Percentiles rank a stretch among this genome's conserved stretches.
These are phyloP conservation scores for Halcyon malimbica DNA, from an alignment of 2,113 vertebrate genomes.

Conservation along the genomic window DNA sequence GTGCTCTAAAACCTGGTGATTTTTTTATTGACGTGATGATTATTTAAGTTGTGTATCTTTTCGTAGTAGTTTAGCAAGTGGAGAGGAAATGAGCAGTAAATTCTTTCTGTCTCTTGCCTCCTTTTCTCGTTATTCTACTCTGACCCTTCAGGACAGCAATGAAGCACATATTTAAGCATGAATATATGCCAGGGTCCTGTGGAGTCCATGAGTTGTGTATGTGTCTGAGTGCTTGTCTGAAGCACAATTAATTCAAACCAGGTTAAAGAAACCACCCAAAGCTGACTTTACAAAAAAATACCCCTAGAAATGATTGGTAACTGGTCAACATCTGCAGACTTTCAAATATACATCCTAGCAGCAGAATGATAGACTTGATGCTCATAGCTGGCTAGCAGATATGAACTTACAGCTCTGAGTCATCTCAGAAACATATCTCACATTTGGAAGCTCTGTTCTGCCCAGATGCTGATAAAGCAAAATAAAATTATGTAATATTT, in stretches of 20 bases:
- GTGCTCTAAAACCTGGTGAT: background rate
- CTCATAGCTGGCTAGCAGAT: background rate
- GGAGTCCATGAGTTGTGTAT: background rate
- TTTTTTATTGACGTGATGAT: background rate
- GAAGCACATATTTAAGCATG: background rate
- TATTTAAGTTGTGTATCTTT: background rate
- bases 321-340: background rate
- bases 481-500: background rate
- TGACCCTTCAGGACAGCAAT: background rate
- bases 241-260: background rate
- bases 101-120: background rate
- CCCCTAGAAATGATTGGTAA: background rate
- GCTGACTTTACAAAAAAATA: background rate
- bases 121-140: background rate
- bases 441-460: background rate
- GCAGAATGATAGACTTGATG: background rate
- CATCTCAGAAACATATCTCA: background rate
- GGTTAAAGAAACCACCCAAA: background rate
- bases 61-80: background rate
- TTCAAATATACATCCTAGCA: background rate
- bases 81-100: background rate
- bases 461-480: background rate
- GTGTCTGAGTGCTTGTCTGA: background rate
- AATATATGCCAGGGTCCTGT: background rate
- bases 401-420: background rate